phyloP scores from a whole-genome alignment of 2,888 invertebrate genomes.

The Drosophila yooni region DNA sequence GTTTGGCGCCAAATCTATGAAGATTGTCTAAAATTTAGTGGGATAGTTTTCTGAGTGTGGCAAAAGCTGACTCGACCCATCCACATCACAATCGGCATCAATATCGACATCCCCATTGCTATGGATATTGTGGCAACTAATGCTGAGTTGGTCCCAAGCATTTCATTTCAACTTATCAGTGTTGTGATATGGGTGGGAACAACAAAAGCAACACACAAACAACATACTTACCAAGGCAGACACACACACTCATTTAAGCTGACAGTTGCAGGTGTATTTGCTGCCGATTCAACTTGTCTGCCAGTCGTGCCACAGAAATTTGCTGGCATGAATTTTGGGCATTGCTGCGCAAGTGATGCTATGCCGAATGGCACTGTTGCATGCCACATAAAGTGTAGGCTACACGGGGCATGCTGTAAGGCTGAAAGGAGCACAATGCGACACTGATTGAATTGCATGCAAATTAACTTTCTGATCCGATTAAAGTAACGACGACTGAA shows the following conservation, averaged over 20 bases:
- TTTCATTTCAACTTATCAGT: slow-evolving; percentile 44
- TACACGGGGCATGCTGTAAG: slow-evolving; percentile 12
- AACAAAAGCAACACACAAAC: slow-evolving; percentile 7
- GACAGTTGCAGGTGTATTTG: slow-evolving; percentile 39
- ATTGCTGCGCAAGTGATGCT: slow-evolving; percentile 44
- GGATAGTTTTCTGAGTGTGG: background rate
- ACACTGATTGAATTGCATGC: slow-evolving; percentile 76
- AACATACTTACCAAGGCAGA: background rate
- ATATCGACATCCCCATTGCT: slow-evolving; percentile 28
- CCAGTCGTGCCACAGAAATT: background rate
- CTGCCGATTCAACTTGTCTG: slow-evolving; percentile 15
- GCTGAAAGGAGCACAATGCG: slow-evolving; percentile 51
- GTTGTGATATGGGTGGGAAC: slow-evolving; percentile 20
- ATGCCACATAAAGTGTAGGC: slow-evolving; percentile 3
- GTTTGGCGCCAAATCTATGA: background rate
- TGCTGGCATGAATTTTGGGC: slow-evolving; percentile 26
- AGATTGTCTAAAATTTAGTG: background rate
- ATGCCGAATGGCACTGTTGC: slow-evolving; percentile 29
- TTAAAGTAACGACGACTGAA: slow-evolving; percentile 56
- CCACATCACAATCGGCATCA: background rate
- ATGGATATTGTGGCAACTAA: slow-evolving; percentile 51
- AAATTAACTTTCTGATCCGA: slow-evolving; percentile 80
- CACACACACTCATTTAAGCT: slow-evolving; percentile 3
- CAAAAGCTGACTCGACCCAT: background rate
- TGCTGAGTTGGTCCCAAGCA: slow-evolving; percentile 27